Base-by-base conservation (phyloP, 1,140 invertebrate genomes). In the Uloborus diversus region DNA sequence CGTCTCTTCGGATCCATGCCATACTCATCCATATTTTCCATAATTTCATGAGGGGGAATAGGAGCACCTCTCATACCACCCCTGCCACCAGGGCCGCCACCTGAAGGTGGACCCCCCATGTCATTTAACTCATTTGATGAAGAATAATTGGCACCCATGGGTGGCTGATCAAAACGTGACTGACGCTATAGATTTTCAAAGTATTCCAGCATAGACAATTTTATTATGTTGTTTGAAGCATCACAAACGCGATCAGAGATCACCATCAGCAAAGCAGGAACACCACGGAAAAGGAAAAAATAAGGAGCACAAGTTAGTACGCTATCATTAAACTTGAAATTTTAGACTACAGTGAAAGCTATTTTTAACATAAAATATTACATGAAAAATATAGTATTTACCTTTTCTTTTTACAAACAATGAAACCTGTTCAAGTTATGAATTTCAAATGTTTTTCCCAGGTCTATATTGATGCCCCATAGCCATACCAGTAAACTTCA, bases 21-120 rank as follows among this genome's bases (percentile, higher is more conserved):
- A 57, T 78, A 78, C 32, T 78, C 73, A 25, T 76, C 73, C 61
- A 78, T 78, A 42, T 78, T 78, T 30, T 78, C 73, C 73, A 78
- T 65, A 61, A 78, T 78, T 42, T 78, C 73, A 42, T 56, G 73
- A 20, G 73, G 73, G 9, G 73, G 73, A 5, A 65, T 30, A 27
- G 61, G 73, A 17, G 47, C 47, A 37, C 62, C 61, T 13, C 62
- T 47, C 62, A 64, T 64, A 14, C 73, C 28, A 30, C 59, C 57
- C 62, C 32, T 49, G 14, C 61, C 42, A 30, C 59, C 57, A 27
- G 27, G 33, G 23, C 37, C 71, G 7, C 37, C 61, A 57, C 51
- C 51, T 11, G 69, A 47, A 11, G 59, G 59, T 5, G 59, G 59
- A 20, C 71, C 71, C 20, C 61, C 62, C 62, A 64, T 78, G 9